phyloP scores from a whole-genome alignment of 1,140 invertebrate genomes.

The Saccostrea cuccullata region DNA sequence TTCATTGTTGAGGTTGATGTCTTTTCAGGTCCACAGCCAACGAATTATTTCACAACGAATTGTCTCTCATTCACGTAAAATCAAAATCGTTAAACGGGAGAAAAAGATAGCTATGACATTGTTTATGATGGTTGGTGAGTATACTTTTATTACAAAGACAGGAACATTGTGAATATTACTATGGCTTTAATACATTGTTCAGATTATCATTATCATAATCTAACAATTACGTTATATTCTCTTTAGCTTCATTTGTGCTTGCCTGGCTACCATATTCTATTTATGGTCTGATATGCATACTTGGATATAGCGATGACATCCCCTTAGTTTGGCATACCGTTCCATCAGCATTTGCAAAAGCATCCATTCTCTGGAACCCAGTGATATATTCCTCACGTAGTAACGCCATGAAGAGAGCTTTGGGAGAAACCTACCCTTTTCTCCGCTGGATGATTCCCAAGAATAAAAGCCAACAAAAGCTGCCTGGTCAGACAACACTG shows the following conservation, averaged over 20 bases:
- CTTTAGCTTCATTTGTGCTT: slow-evolving; percentile 1
- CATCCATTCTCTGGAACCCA: slow-evolving; percentile 35
- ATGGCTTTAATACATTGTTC: no score
- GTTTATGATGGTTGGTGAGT: slow-evolving; percentile 32
- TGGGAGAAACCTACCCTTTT: background rate
- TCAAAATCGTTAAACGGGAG: slow-evolving; percentile 17
- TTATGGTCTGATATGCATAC: background rate
- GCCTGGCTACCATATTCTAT: slow-evolving; percentile 26
- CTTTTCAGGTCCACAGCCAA: background rate
- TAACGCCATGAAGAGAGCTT: slow-evolving; percentile 24
- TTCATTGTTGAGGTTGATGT: no score
- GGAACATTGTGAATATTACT: no score
- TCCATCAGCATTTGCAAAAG: slow-evolving; percentile 22
- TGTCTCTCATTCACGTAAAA: background rate
- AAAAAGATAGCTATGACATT: slow-evolving; percentile 8
- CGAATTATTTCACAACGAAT: background rate
- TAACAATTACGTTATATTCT: background rate
- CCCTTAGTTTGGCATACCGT: slow-evolving; percentile 3
- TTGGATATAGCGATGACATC: background rate
- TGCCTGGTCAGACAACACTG: background rate
- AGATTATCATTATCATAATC: no score
- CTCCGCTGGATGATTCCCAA: slow-evolving; percentile 53
- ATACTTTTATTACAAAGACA: background rate
- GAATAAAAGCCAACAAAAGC: background rate
- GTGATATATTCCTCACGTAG: background rate